phyloP scores from a whole-genome alignment of 2,888 invertebrate species.

The Herminia tarsipennalis region DNA sequence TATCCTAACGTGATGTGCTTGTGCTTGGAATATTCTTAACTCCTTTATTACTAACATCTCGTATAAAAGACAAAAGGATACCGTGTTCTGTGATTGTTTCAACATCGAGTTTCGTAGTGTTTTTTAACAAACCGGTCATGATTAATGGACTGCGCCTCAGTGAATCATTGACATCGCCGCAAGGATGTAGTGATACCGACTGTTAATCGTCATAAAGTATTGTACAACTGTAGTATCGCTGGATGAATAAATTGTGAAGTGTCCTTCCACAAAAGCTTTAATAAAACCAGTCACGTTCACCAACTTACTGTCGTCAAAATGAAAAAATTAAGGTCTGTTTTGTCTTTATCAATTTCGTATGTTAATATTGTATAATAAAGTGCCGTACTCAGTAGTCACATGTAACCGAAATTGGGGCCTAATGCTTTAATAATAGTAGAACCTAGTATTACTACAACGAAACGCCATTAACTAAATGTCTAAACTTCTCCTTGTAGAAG shows the following conservation, averaged over 20 bases:
- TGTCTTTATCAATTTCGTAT: conserved; percentile 20
- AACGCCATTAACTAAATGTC: conserved; percentile 40
- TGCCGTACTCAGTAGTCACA: conserved; percentile 9
- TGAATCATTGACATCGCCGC: conserved; percentile 63
- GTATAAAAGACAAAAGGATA: conserved; percentile 17
- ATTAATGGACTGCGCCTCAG: conserved; percentile 56
- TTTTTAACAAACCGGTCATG: conserved; percentile 57
- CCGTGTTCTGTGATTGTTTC: conserved; percentile 44
- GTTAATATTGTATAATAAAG: conserved; percentile 12
- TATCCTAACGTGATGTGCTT: conserved; percentile 27
- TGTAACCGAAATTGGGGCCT: conserved; percentile 22
- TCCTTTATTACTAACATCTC: conserved; percentile 11
- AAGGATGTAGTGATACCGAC: conserved; percentile 62
- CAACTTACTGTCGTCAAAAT: conserved; percentile 32
- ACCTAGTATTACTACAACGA: conserved; percentile 31
- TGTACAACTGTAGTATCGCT: conserved; percentile 30
- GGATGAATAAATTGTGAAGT: conserved; percentile 19
- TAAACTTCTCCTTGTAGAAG: conserved; percentile 30
- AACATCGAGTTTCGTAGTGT: conserved; percentile 46
- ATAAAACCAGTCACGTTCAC: conserved; percentile 14
- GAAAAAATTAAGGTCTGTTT: conserved; percentile 37
- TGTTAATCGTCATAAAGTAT: conserved; percentile 45
- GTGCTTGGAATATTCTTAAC: conserved; percentile 14
- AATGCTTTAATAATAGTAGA: conserved; percentile 29
- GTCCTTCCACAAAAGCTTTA: conserved; percentile 9